Evolutionary conservation across 2,797 vertebrate genomes (phyloP), one percentile per base, ranked within the genome.

Genomic region (Fringilla coelebs): DNA sequence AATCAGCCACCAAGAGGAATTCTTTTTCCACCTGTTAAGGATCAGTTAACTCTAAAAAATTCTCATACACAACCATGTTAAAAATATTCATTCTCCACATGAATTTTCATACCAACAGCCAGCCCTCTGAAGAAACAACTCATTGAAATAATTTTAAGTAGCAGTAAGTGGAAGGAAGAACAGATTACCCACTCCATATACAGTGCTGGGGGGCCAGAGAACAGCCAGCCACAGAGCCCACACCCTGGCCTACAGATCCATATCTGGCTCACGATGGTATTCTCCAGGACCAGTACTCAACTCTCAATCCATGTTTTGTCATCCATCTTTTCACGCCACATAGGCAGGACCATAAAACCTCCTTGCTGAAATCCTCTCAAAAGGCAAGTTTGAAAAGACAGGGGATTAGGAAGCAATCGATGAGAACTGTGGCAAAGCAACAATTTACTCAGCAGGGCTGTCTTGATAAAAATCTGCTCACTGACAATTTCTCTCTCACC

Each of bases 361-460:
- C 40, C 72, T 86, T 40, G 67, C 15, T 61, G 74, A 90, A 94
- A 96, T 86, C 76, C 67, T 91, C 84, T 95, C 91, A 89, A 54
- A 90, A 91, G 62, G 41, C 60, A 79, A 41, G 63, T 61, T 46
- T 76, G 73, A 92, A 84, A 77, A 90, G 85, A 73, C 74, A 88
- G 57, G 32, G 70, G 89, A 96, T 96, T 96, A 96, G 77, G 77
- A 88, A 90, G 61, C 18, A 1, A 93, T 94, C 83, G 1, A 79
- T 87, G 77, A 93, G 60, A 90, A 74, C 55, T 40, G 60, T 9
- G 4, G 80, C 67, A 91, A 94, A 91, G 88, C 71, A 85, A 85
- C 85, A 80, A 94, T 95, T 96, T 96, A 90, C 94, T 70, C 96
- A 96, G 94, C 70, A 78, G 87, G 79, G 57, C 7, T 63, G 22